Conservation (phyloP, 2,888 invertebrate genomes). For the Phyllotreta striolata region DNA sequence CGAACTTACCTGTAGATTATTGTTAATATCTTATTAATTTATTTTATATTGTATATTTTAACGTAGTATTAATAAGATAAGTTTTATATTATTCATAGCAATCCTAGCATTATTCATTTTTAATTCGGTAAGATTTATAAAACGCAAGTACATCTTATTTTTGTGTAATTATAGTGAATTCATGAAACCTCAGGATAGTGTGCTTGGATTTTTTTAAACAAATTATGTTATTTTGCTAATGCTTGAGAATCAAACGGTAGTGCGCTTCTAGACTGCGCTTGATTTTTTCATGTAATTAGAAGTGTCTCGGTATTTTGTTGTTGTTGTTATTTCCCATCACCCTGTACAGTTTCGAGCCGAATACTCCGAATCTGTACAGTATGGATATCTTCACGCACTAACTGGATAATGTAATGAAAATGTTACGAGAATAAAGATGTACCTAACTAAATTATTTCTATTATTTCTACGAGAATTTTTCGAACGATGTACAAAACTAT, state of each 20-base stretch:
- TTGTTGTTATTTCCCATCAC: conserved; percentile 17
- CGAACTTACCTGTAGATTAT: conserved; percentile 15
- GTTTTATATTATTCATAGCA: conserved; percentile 31
- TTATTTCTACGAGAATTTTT: too few relatives aligned
- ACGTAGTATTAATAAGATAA: conserved; percentile 25
- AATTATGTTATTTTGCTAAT: conserved; percentile 12
- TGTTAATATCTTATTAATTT: conserved; percentile 31
- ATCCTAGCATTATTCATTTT: conserved; percentile 22
- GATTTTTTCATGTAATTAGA: conserved; percentile 15
- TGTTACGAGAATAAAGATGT: conserved; percentile 32
- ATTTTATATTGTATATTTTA: conserved; percentile 26
- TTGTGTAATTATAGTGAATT: conserved; percentile 8
- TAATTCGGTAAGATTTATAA: conserved; percentile 15
- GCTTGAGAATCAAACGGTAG: conserved; percentile 24
- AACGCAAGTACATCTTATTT: conserved; percentile 24
- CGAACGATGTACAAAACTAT: too few relatives aligned
- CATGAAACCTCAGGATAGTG: conserved; percentile 16
- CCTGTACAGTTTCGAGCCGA: conserved; percentile 22
- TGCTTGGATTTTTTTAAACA: conserved; percentile 21
- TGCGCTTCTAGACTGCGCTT: conserved; percentile 24
- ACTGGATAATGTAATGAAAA: conserved; percentile 30
- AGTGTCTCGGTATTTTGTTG: conserved; percentile 7
- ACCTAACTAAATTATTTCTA: conserved; percentile 17
- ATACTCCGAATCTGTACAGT: conserved; percentile 14
- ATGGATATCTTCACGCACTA: conserved; percentile 27